Evolutionary conservation across 2,888 invertebrate species (phyloP).

Genomic region (Teleiodes luculella): DNA sequence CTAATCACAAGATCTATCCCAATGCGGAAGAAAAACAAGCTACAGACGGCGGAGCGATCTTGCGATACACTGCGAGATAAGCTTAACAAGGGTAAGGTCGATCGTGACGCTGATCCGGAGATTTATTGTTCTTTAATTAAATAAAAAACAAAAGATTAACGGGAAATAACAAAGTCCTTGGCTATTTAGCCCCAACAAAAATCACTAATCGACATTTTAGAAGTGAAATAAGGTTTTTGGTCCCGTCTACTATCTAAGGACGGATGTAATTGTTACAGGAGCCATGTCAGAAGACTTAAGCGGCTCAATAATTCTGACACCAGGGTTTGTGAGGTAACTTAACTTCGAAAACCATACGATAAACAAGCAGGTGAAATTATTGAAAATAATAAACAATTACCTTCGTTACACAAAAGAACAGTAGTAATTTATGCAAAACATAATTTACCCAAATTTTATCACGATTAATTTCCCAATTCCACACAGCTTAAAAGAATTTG

Average conservation of each 20-base stretch:
- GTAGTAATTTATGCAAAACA: too few species aligned
- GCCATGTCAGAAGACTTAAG: too few species aligned
- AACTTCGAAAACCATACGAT: too few species aligned
- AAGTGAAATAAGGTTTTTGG: background rate
- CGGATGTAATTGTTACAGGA: too few species aligned
- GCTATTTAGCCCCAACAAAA: too few species aligned
- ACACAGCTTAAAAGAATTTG: background rate
- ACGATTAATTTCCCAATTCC: background rate
- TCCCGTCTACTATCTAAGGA: too few species aligned
- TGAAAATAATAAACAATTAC: too few species aligned
- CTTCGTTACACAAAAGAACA: background rate
- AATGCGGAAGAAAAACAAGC: constrained; percentile 1
- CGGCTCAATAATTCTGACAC: too few species aligned
- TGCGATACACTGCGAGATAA: constrained; percentile 36
- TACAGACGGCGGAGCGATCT: constrained; percentile 9
- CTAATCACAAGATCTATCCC: background rate
- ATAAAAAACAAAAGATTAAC: background rate
- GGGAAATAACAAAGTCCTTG: background rate
- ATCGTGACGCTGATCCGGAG: constrained; percentile 35
- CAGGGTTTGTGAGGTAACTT: too few species aligned
- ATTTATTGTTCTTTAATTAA: constrained; percentile 26
- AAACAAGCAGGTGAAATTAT: too few species aligned
- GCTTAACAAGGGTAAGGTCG: constrained; percentile 36
- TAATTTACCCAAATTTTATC: background rate
- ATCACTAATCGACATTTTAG: too few species aligned